Percentiles rank a stretch among this genome's conserved stretches.
Evolutionary conservation across 2,888 invertebrate genomes (phyloP).

Genomic region (Ennomos fuscantarius): DNA sequence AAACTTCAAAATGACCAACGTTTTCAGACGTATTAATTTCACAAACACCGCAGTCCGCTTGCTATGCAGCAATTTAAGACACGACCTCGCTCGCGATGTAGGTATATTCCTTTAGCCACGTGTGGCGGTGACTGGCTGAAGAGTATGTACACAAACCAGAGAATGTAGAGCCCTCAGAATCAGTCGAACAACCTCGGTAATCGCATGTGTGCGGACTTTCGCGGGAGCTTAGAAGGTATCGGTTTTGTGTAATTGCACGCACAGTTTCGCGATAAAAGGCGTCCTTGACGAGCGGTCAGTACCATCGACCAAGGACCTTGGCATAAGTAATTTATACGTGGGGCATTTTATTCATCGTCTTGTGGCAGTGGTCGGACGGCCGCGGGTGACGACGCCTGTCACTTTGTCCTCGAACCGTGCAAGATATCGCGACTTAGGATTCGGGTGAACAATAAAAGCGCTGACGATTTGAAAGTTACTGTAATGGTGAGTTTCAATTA

Average conservation of each 20-base stretch:
- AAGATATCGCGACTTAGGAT: constrained; percentile 76
- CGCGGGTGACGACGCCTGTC: constrained; percentile 58
- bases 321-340: constrained; percentile 65
- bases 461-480: constrained; percentile 69
- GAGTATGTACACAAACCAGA: constrained; percentile 46
- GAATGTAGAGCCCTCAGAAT: constrained; percentile 47
- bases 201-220: constrained; percentile 47
- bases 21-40: constrained; percentile 72
- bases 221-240: constrained; percentile 47
- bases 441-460: constrained; percentile 68
- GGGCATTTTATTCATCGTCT: constrained; percentile 56
- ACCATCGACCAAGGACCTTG: constrained; percentile 71
- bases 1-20: constrained; percentile 61
- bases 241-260: constrained; percentile 69
- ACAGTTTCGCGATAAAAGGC: constrained; percentile 63
- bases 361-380: constrained; percentile 62
- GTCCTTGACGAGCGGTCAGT: constrained; percentile 77
- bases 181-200: constrained; percentile 36
- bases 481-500: constrained; percentile 67
- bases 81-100: constrained; percentile 68
- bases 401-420: constrained; percentile 40
- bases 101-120: constrained; percentile 57
- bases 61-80: constrained; percentile 80
- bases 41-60: constrained; percentile 78
- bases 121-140: constrained; percentile 54